Evolutionary conservation across 2,888 invertebrate species (phyloP), one percentile per base, ranked within the genome.

Genomic region (Beris chalybata): DNA sequence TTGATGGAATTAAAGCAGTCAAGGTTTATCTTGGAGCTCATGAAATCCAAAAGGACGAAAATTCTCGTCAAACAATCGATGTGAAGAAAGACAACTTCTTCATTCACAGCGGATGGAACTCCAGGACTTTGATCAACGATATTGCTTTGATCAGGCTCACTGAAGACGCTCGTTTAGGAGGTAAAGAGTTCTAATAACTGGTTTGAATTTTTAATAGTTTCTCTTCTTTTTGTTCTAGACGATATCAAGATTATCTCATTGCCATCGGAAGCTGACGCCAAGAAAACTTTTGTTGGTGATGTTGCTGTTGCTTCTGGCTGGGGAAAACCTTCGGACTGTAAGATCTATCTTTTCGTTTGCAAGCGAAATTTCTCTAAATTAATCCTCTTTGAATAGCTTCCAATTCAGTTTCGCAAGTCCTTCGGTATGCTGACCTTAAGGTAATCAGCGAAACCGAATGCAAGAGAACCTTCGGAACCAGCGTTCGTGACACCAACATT

Each of bases 291-390:
- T 57, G 76, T 75, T 55, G 78, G 78, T 58, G 76, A 77, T 58
- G 70, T 75, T 29, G 80, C 77, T 29, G 75, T 78, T 9, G 82
- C 81, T 57, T 82, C 81, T 31, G 84, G 84, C 9, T 84, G 84
- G 84, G 84, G 84, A 11, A 78, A 77, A 45, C 77, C 76, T 47
- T 70, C 72, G 32, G 78, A 79, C 64, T 15, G 72, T 72, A 66
- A 69, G 71, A 13, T 52, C 6, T 30, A 13, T 38, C 13, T 12
- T 7, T 12, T 31, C 29, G 15, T 15, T 29, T 3, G n/a, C 9
- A 22, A 22, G 29, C 12, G 3, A 22, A 22, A 13, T 47, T 58
- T 58, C 1, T 9, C 15, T 11, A 58, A 44, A n/a, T 13, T 5
- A 44, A 31, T 22, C 22, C 22, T 47, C 30, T 4, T 22, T 9